Percentiles rank a stretch among this genome's conserved stretches.
Conservation (phyloP, 2,888 invertebrate genomes). For the Proisotoma minuta region DNA sequence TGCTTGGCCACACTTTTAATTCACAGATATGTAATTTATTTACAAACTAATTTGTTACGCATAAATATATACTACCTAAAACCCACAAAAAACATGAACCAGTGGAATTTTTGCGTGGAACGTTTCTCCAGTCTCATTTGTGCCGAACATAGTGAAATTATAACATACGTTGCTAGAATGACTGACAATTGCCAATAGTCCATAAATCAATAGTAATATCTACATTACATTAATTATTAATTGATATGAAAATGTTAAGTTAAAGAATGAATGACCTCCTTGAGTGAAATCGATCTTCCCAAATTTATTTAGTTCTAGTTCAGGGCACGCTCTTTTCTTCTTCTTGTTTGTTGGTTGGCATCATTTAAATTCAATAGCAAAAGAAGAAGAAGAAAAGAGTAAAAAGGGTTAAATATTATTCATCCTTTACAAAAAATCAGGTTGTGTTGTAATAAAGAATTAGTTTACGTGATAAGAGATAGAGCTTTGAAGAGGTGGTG, state of each 20-base stretch:
- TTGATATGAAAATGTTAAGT: background rate
- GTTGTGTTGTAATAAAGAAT: background rate
- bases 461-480: background rate
- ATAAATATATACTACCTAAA: background rate
- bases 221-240: background rate
- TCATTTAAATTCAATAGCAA: too few relatives aligned
- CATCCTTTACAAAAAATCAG: background rate
- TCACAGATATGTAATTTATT: too few relatives aligned
- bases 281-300: background rate
- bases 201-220: background rate
- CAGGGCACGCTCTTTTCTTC: background rate
- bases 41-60: too few relatives aligned
- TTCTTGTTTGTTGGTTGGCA: too few relatives aligned
- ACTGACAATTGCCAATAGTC: background rate
- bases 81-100: background rate
- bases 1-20: too few relatives aligned
- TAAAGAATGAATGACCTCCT: slow-evolving; percentile 3
- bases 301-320: slow-evolving; percentile 13
- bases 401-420: background rate
- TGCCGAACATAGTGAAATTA: background rate
- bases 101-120: background rate
- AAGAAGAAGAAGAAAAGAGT: too few relatives aligned
- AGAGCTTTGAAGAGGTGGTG: background rate
- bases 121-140: background rate
- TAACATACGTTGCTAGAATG: background rate